A percentile compares a stretch with the other conserved stretches of the same genome.
Evolutionary conservation across 2,888 invertebrate species (phyloP).

Genomic region (Branchellion lobata): DNA sequence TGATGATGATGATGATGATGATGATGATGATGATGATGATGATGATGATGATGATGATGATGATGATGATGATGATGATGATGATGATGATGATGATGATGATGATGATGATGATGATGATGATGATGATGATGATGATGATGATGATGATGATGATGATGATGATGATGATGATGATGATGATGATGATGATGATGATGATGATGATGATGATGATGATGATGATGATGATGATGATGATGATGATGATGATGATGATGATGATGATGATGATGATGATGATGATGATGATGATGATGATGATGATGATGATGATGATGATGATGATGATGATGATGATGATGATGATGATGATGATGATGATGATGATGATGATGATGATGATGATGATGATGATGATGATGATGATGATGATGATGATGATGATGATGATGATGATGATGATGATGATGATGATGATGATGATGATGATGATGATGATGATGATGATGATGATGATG

Average conservation of each 20-base stretch:
- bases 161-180: slow-evolving; percentile 42
- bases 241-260: slow-evolving; percentile 42
- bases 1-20: slow-evolving; percentile 45
- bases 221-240: slow-evolving; percentile 42
- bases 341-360: slow-evolving; percentile 42
- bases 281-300: slow-evolving; percentile 42
- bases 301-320: slow-evolving; percentile 43
- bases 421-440: slow-evolving; percentile 43
- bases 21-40: slow-evolving; percentile 42
- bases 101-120: slow-evolving; percentile 42
- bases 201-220: slow-evolving; percentile 43
- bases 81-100: slow-evolving; percentile 43
- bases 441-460: slow-evolving; percentile 43
- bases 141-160: slow-evolving; percentile 41
- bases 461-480: slow-evolving; percentile 42
- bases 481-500: slow-evolving; percentile 42
- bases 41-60: slow-evolving; percentile 42
- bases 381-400: slow-evolving; percentile 41
- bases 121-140: slow-evolving; percentile 42
- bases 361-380: slow-evolving; percentile 42
- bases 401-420: slow-evolving; percentile 42
- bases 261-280: slow-evolving; percentile 41
- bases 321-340: slow-evolving; percentile 43
- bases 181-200: slow-evolving; percentile 43
- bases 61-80: slow-evolving; percentile 43